Evolutionary conservation across 2,888 invertebrate genomes (phyloP).

Genomic region (Cryptus viduatorius): DNA sequence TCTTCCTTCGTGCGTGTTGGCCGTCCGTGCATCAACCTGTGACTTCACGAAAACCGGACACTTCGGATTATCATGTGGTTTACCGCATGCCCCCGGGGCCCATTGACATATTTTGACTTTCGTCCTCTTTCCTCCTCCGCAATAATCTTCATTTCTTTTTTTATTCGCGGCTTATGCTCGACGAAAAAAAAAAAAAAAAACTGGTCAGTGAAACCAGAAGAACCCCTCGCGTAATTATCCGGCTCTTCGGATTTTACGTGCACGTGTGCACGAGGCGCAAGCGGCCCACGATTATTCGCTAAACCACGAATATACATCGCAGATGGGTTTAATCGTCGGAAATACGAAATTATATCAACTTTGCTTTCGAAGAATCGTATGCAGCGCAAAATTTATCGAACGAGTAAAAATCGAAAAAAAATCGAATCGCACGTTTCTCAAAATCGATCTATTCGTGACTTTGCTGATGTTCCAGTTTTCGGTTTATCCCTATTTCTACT

Average conservation of each 20-base stretch:
- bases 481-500: not conserved
- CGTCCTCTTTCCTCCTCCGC: conserved; percentile 37
- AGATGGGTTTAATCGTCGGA: conserved; percentile 77
- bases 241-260: conserved; percentile 61
- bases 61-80: conserved; percentile 76
- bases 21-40: conserved; percentile 56
- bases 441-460: not conserved
- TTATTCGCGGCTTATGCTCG: conserved; percentile 6
- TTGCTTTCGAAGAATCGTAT: conserved; percentile 11
- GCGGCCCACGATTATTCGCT: conserved; percentile 21
- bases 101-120: conserved; percentile 83
- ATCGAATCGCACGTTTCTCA: not conserved
- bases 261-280: conserved; percentile 40
- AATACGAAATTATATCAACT: conserved; percentile 70
- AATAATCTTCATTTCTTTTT: conserved; percentile 4
- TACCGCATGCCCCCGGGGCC: conserved; percentile 77
- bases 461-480: not conserved
- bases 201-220: conserved; percentile 33
- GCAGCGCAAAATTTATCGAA: not conserved
- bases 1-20: conserved; percentile 33
- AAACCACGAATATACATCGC: conserved; percentile 30
- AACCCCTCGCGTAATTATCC: conserved; percentile 59
- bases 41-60: conserved; percentile 62
- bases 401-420: not conserved
- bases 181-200: conserved; percentile 31